Evolutionary conservation across 2,113 vertebrate genomes (phyloP).

Genomic region (Chrysemys picta): DNA sequence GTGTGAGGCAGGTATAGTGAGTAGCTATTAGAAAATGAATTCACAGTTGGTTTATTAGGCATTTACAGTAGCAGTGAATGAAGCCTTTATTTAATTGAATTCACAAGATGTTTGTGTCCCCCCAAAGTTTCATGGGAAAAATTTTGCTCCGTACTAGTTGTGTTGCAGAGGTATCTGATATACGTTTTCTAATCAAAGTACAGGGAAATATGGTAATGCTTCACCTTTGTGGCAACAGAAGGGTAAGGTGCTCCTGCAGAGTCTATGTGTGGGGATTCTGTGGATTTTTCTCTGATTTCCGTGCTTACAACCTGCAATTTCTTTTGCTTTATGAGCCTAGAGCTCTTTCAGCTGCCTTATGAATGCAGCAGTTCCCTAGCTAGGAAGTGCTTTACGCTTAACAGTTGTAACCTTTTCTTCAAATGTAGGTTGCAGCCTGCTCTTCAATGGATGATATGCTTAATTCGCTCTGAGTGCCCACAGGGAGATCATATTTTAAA

Average conservation of each 20-base stretch:
- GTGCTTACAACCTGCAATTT: neutral
- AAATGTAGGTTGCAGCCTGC: neutral
- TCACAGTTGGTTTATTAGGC: neutral
- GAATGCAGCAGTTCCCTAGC: neutral
- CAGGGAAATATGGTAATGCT: fast-evolving
- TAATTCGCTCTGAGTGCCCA: conserved; percentile 15
- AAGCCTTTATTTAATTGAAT: neutral
- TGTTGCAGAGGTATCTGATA: fast-evolving
- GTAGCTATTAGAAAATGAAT: neutral
- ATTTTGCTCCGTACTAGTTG: neutral
- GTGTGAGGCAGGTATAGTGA: neutral
- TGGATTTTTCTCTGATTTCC: neutral
- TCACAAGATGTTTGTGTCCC: neutral
- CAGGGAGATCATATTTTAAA: neutral
- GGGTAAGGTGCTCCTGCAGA: fast-evolving
- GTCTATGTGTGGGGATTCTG: neutral
- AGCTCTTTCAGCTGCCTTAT: neutral
- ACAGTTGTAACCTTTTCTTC: neutral
- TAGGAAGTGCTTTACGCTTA: neutral
- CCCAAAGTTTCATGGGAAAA: neutral
- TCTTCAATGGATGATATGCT: neutral
- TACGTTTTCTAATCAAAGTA: fast-evolving
- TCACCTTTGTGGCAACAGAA: neutral
- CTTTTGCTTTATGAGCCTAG: neutral
- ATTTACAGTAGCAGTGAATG: neutral